phyloP scores from a whole-genome alignment of 1,140 invertebrate genomes.

The Samia ricini region DNA sequence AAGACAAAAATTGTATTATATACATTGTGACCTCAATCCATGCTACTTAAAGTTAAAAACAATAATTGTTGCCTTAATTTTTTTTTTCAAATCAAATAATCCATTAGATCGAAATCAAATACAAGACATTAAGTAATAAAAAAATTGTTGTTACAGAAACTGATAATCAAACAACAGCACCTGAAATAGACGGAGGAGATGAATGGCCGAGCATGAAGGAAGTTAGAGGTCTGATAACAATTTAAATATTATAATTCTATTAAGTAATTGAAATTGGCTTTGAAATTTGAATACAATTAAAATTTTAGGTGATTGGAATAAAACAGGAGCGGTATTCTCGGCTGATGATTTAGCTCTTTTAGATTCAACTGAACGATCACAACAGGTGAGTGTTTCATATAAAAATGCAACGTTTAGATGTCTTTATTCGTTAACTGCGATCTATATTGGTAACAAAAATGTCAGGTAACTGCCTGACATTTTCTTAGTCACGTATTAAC shows the following conservation, averaged over 20 bases:
- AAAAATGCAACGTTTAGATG: not conserved
- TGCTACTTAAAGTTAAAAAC: too few species aligned
- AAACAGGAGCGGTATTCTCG: slow-evolving; percentile 61
- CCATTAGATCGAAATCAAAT: too few species aligned
- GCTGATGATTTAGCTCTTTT: slow-evolving; percentile 64
- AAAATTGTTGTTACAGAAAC: slow-evolving; percentile 35
- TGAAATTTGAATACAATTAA: not conserved
- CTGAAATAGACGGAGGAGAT: slow-evolving; percentile 43
- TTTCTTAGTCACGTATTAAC: too few species aligned
- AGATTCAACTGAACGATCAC: slow-evolving; percentile 53
- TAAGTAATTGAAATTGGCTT: not conserved
- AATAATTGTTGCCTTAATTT: too few species aligned
- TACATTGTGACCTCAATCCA: too few species aligned
- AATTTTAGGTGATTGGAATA: slow-evolving; percentile 57
- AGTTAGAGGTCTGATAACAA: slow-evolving; percentile 48
- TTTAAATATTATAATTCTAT: not conserved
- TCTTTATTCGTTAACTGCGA: too few species aligned
- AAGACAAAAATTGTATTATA: too few species aligned
- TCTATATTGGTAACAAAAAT: too few species aligned
- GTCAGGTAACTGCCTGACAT: too few species aligned
- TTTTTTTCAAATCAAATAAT: too few species aligned
- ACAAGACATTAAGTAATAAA: too few species aligned
- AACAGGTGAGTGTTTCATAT: slow-evolving; percentile 38
- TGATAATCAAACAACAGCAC: slow-evolving; percentile 49
- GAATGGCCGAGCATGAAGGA: slow-evolving; percentile 68